Evolutionary conservation across 2,113 vertebrate genomes (phyloP), one percentile per base, ranked within the genome.

Genomic region (Corythaeola cristata): DNA sequence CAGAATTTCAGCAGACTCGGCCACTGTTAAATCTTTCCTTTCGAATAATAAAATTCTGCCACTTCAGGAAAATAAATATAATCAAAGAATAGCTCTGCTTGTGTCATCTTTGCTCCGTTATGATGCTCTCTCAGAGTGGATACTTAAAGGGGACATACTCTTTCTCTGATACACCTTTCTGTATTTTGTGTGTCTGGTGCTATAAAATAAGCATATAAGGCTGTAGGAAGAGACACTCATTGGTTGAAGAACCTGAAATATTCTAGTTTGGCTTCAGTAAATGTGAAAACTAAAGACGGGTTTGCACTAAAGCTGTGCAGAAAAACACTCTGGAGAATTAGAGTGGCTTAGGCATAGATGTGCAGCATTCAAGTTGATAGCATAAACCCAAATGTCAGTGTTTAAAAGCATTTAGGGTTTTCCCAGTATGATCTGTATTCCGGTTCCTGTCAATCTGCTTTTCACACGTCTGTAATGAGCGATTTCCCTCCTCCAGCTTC

Each of bases 371-470:
- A 27, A 63, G 49, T 56, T 87, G 90, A 92, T 85, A 97, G 32
- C 28, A 9, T 55, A 90, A 63, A 80, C 92, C 73, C 86, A 87
- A 93, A 91, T 95, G 69, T 90, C 76, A 82, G 39, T 0, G 4
- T 56, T 81, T 92, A 67, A 93, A 35, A 95, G 73, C 76, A 84
- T 95, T 96, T 89, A 87, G 49, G 35, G 30, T 90, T 88, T 96
- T 71, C 80, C 80, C 52, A 56, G 35, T 82, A 44, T 81, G 76
- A 24, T 84, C 64, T 95, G 93, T 81, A 78, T 91, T 53, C 72
- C 84, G 32, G 22, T 58, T 92, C 87, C 53, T 88, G 81, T 76
- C 91, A 93, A 78, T 88, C 85, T 93, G 66, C 87, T 87, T 76
- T 79, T 96, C 84, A 93, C 78, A 72, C 62, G 68, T 73, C 89